These are phyloP conservation scores for Hypomecis atomaria DNA, from an alignment of 2,888 invertebrate genomes.

Conservation along the genomic window DNA sequence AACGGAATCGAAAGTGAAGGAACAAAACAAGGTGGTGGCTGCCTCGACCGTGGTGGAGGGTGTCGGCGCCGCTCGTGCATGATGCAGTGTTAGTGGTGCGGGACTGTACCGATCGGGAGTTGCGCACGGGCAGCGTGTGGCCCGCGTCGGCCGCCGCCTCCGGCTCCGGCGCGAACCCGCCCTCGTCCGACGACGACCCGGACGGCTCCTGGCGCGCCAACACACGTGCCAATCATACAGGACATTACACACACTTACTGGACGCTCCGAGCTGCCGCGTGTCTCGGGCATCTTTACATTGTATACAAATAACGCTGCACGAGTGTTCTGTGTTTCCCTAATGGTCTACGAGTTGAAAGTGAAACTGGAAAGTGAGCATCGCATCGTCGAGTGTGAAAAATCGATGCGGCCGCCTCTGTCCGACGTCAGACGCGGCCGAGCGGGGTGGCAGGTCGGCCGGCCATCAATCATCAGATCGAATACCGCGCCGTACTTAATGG, in stretches of 20 bases:
- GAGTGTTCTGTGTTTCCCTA: constrained; percentile 54
- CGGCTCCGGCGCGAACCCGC: constrained; percentile 76
- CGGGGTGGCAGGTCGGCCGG: constrained; percentile 67
- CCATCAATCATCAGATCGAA: constrained; percentile 66
- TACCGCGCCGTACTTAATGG: constrained; percentile 40
- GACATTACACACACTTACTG: constrained; percentile 65
- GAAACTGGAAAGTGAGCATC: constrained; percentile 67
- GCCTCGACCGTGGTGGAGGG: constrained; percentile 30
- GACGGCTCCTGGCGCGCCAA: constrained; percentile 78
- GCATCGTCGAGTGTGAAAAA: constrained; percentile 66
- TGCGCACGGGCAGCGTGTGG: constrained; percentile 83
- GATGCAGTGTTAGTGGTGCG: constrained; percentile 53
- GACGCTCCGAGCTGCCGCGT: constrained; percentile 47
- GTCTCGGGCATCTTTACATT: constrained; percentile 47
- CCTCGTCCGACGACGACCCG: constrained; percentile 83
- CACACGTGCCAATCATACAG: constrained; percentile 67
- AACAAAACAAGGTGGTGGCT: constrained; percentile 50
- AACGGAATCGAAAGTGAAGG: constrained; percentile 66
- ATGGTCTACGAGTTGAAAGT: constrained; percentile 68
- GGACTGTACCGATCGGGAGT: constrained; percentile 79
- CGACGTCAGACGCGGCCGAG: constrained; percentile 62
- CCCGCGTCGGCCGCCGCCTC: constrained; percentile 72
- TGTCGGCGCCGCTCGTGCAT: constrained; percentile 56
- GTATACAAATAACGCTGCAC: constrained; percentile 46
- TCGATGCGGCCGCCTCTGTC: constrained; percentile 71